These are phyloP conservation scores for Lepidostoma basale DNA, from an alignment of 1,140 invertebrate species.

Conservation along the genomic window DNA sequence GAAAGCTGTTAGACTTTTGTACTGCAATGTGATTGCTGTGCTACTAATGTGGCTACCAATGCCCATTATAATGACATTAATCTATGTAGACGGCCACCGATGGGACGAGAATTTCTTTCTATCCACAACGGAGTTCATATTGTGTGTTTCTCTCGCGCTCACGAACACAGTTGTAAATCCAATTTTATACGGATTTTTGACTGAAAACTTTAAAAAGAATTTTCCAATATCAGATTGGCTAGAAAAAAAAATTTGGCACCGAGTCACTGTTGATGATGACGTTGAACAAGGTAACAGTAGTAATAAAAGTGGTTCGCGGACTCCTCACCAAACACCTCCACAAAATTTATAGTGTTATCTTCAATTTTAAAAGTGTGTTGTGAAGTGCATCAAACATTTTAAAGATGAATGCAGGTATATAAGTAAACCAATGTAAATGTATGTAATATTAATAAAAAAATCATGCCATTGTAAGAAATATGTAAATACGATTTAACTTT, in stretches of 20 bases:
- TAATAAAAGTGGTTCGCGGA: slow-evolving; percentile 9
- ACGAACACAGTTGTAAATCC: slow-evolving; percentile 80
- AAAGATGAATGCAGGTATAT: no score
- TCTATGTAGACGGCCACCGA: slow-evolving; percentile 64
- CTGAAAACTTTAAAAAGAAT: slow-evolving; percentile 70
- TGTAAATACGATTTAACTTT: no score
- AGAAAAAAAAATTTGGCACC: slow-evolving; percentile 23
- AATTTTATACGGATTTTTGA: slow-evolving; percentile 78
- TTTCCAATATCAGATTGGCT: slow-evolving; percentile 35
- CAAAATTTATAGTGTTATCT: no score
- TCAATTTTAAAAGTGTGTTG: no score
- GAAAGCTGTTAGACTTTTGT: slow-evolving; percentile 62
- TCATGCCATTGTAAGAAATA: no score
- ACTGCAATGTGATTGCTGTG: slow-evolving; percentile 65
- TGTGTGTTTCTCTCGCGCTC: slow-evolving; percentile 66
- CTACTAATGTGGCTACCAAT: slow-evolving; percentile 68
- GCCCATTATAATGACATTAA: slow-evolving; percentile 62
- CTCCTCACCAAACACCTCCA: slow-evolving; percentile 3
- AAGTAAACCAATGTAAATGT: no score
- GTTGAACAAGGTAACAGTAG: neutral
- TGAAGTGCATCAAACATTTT: no score
- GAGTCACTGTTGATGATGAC: neutral
- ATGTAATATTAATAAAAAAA: no score
- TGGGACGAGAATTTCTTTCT: slow-evolving; percentile 62
- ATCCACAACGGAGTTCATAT: slow-evolving; percentile 62